Evolutionary conservation across 2,888 invertebrate genomes (phyloP).

Genomic region (Diadegma fenestrale): DNA sequence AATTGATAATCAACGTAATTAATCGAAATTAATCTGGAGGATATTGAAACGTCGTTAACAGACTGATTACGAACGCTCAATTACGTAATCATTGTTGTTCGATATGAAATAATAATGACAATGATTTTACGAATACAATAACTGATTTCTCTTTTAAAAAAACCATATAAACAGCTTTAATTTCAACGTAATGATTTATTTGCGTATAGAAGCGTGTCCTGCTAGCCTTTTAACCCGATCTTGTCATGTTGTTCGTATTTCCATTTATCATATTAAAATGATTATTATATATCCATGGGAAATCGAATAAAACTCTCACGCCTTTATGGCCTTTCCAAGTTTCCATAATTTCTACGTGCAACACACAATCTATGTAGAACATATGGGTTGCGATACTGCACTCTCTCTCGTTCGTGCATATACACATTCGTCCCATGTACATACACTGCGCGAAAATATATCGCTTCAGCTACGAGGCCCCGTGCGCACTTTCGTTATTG

Average conservation of each 20-base stretch:
- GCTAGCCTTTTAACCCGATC: neutral
- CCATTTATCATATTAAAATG: slow-evolving; percentile 1
- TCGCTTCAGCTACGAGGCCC: slow-evolving; percentile 37
- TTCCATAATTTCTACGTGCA: slow-evolving; percentile 31
- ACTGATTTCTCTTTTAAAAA: neutral
- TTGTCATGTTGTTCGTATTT: neutral
- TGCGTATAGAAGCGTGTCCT: neutral
- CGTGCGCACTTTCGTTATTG: slow-evolving; percentile 70
- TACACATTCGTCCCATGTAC: neutral
- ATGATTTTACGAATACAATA: neutral
- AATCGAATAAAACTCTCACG: slow-evolving; percentile 42
- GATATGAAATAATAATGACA: neutral
- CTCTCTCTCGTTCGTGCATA: slow-evolving; percentile 30
- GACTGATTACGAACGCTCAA: neutral
- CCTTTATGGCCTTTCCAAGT: slow-evolving; percentile 34
- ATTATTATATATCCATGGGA: slow-evolving; percentile 22
- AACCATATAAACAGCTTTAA: neutral
- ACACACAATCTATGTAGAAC: slow-evolving; percentile 27
- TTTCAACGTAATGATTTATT: neutral
- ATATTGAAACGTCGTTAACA: neutral
- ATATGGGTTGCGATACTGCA: slow-evolving; percentile 20
- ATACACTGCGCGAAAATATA: slow-evolving; percentile 23
- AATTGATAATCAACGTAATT: neutral
- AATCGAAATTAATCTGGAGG: neutral
- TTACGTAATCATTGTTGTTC: neutral